Conservation (phyloP, 2,113 vertebrate genomes). For the Melospiza melodia region DNA sequence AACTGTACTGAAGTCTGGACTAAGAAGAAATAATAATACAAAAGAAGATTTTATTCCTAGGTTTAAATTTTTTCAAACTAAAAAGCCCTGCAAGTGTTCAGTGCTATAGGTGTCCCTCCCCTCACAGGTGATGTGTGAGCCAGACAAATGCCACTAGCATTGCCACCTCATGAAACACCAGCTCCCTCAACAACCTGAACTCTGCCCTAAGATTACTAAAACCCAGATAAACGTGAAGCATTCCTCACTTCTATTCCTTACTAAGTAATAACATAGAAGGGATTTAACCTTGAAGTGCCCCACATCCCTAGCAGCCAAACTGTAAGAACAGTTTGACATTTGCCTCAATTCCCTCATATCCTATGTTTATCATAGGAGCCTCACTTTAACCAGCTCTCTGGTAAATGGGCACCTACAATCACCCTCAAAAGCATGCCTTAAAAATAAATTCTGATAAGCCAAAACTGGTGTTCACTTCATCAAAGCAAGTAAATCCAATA, state of each 20-base stretch:
- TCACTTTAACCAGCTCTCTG: not conserved
- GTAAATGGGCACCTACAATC: not conserved
- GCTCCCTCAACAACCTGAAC: not conserved
- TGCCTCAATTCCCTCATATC: not conserved
- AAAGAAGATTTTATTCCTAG: not conserved
- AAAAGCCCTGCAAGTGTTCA: not conserved
- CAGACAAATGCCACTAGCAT: not conserved
- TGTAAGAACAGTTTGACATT: not conserved
- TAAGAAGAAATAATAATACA: constrained; percentile 50
- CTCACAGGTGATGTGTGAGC: fast-evolving
- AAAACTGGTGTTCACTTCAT: not conserved
- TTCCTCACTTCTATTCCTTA: not conserved
- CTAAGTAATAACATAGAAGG: not conserved
- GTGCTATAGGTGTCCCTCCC: not conserved
- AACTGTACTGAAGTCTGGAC: constrained; percentile 90
- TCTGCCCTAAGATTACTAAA: not conserved
- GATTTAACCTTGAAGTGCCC: not conserved
- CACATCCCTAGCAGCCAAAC: not conserved
- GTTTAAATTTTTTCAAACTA: not conserved
- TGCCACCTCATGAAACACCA: not conserved
- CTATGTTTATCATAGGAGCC: not conserved
- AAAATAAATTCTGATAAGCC: not conserved
- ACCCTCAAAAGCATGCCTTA: not conserved
- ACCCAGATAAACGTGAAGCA: not conserved
- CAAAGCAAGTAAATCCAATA: not conserved